Evolutionary conservation across 2,888 invertebrate species (phyloP), one percentile per base, ranked within the genome.

Genomic region (Hydriomena furcata): DNA sequence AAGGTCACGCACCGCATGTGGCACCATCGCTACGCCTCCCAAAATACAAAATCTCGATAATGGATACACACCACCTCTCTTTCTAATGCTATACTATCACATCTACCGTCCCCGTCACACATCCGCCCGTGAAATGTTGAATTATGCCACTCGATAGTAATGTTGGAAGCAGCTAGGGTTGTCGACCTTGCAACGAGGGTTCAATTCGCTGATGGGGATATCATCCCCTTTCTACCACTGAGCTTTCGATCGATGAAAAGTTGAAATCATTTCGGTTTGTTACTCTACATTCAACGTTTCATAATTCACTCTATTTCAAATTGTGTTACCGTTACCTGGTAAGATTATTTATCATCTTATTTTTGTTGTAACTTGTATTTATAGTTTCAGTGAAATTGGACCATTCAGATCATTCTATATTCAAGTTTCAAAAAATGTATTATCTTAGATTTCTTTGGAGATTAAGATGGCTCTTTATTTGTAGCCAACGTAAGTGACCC

Each of bases 1-100:
- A 88, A 87, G 88, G 88, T 88, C 87, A 82, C 71, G 79, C 66
- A 71, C 62, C 74, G 78, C 82, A 79, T 82, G 82, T 80, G 82
- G 73, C 74, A 66, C 75, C 78, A 68, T 61, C 70, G 71, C 76
- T 73, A 74, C 74, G 77, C 76, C 73, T 76, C 81, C 84, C 79
- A 68, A 85, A 86, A 86, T 84, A 88, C 79, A 77, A 80, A 82
- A 81, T 83, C 83, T 75, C 79, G 72, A 76, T 77, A 70, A 73
- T 69, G 69, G 68, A 65, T 68, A 73, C 65, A 43, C 64, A 52
- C 56, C 48, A 61, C 66, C 58, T 80, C 82, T 71, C 77, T 68
- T 61, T 79, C 76, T 62, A 60, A 67, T 44, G 62, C 56, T 57
- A 55, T 59, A 50, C 25, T 47, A 43, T 58, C 48, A 32, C 48